phyloP scores from a whole-genome alignment of 2,888 invertebrate species.

The Dusona sp. region DNA sequence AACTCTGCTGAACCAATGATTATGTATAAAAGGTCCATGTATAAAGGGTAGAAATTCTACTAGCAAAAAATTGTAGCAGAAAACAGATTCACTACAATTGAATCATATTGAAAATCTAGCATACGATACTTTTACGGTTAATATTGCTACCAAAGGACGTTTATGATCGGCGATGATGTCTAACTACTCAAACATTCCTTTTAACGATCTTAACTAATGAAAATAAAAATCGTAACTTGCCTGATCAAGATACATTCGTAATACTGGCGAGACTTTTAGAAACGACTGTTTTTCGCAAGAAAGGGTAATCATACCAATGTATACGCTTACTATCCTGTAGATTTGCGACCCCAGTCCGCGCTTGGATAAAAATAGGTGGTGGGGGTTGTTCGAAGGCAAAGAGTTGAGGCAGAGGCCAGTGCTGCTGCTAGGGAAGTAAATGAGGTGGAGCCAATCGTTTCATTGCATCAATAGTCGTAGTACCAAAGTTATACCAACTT shows the following conservation, averaged over 20 bases:
- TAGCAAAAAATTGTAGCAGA: not conserved
- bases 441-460: slow-evolving; percentile 85
- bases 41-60: not conserved
- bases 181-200: slow-evolving; percentile 25
- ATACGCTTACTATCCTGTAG: slow-evolving; percentile 54
- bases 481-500: slow-evolving; percentile 83
- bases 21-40: not conserved
- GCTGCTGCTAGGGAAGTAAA: slow-evolving; percentile 78
- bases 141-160: not conserved
- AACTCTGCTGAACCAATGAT: not conserved
- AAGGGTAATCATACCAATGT: slow-evolving; percentile 57
- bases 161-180: not conserved
- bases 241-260: slow-evolving; percentile 44
- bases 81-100: not conserved
- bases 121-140: not conserved
- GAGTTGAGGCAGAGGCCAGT: slow-evolving; percentile 61
- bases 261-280: slow-evolving; percentile 43
- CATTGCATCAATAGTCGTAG: slow-evolving; percentile 85
- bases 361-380: slow-evolving; percentile 49
- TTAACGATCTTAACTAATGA: slow-evolving; percentile 41
- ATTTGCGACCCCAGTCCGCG: slow-evolving; percentile 51
- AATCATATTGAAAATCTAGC: not conserved
- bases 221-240: slow-evolving; percentile 18
- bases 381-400: slow-evolving; percentile 63
- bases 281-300: slow-evolving; percentile 63